Base-by-base conservation (phyloP, 2,113 vertebrate genomes). In the Sitta europaea region DNA sequence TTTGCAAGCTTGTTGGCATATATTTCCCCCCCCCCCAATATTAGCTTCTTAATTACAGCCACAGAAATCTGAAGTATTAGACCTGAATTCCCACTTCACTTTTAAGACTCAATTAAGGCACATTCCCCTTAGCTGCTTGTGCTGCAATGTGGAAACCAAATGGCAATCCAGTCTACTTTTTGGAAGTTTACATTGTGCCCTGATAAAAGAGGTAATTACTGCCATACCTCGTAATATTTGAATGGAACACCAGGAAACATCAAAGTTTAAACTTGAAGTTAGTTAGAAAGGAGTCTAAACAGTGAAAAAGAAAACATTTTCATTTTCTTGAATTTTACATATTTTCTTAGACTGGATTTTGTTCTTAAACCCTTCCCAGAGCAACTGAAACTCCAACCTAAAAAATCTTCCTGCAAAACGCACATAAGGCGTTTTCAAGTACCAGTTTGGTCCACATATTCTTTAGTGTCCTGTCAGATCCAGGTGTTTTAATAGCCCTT, bases 171-270 rank as follows among this genome's bases (percentile, higher is more conserved):
- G 51, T 31, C 54, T 83, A 50, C 78, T 92, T 85, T 35, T 83
- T 82, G 71, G 78, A 95, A 82, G 62, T 58, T 93, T 83, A 92
- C 12, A 31, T 11, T 76, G 62, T 82, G 58, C 58, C 23, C 45
- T 66, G 59, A 80, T 88, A 93, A 86, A 94, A 75, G 74, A 79
- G 57, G 62, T 65, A 85, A 88, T 90, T 90, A 88, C 74, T 95
- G 90, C 54, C 71, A 82, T 82, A 73, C 68, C 47, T 84, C 4
- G 1, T 76, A 65, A 78, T 66, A 70, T 70, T 68, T 90, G 45
- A 90, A 43, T 61, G 78, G 62, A 94, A 92, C 73, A 88, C 18
- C 73, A 95, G 71, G 81, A 93, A 90, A 85, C 0, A 0, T 78
- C 43, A 72, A 43, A 17, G 54, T 79, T 92, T 76, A 90, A 82